Evolutionary conservation across 1,140 invertebrate genomes (phyloP).

Genomic region (Andrena cerasifolii): DNA sequence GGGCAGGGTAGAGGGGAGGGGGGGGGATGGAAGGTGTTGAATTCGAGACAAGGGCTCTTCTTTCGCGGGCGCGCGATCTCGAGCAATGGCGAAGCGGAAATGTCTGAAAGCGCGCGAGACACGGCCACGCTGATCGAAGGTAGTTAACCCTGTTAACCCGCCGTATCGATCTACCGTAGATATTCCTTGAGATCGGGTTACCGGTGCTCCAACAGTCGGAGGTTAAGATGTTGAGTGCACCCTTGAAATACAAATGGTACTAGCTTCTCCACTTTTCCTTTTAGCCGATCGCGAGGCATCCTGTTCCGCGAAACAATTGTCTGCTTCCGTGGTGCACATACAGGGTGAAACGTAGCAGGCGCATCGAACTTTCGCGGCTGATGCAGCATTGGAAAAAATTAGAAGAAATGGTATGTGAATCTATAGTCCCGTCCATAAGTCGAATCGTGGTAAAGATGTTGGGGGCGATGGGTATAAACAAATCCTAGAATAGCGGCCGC

Average conservation of each 20-base stretch:
- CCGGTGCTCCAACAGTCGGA: constrained; percentile 45
- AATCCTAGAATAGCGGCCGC: too few relatives aligned
- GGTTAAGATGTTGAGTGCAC: constrained; percentile 70
- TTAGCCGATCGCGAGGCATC: constrained; percentile 2
- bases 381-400: too few relatives aligned
- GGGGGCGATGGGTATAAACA: too few relatives aligned
- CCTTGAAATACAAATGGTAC: constrained; percentile 67
- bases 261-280: constrained; percentile 42
- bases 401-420: too few relatives aligned
- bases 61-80: constrained; percentile 22
- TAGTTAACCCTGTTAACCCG: constrained; percentile 73
- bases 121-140: constrained; percentile 51
- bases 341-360: too few relatives aligned
- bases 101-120: constrained; percentile 22
- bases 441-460: too few relatives aligned
- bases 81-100: neutral
- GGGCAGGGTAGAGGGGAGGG: too few relatives aligned
- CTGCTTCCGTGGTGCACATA: neutral
- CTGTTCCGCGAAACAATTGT: constrained; percentile 23
- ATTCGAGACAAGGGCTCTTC: constrained; percentile 51
- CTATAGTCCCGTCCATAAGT: too few relatives aligned
- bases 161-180: constrained; percentile 63
- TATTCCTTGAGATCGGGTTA: constrained; percentile 67
- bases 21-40: constrained; percentile 42
- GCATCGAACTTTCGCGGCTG: too few relatives aligned